A percentile compares a stretch with the other conserved stretches of the same genome.
These are phyloP conservation scores for Microctenopoma steveboyesi DNA, from an alignment of 2,797 vertebrate genomes.

Conservation along the genomic window DNA sequence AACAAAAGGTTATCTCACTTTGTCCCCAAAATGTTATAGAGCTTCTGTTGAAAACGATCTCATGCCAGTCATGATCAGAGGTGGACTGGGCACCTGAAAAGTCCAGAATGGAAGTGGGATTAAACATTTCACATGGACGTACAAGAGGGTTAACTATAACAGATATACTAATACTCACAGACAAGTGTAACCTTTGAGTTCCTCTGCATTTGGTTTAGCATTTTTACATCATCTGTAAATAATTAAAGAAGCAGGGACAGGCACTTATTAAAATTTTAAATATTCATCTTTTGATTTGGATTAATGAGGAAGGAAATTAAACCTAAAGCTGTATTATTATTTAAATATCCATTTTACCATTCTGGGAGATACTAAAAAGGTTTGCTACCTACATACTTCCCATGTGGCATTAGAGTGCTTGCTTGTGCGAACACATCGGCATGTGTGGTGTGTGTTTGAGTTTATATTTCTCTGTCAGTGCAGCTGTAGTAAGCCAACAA, in stretches of 20 bases:
- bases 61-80: no score
- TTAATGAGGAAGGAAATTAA: slow-evolving; percentile 1
- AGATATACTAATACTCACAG: no score
- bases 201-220: no score
- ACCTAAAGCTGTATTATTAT: slow-evolving; percentile 1
- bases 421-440: slow-evolving; percentile 19
- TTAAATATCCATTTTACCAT: slow-evolving; percentile 11
- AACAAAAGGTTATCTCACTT: no score
- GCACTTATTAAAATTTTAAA: slow-evolving; percentile 1
- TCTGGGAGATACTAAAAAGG: neutral
- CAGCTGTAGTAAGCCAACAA: slow-evolving; percentile 21
- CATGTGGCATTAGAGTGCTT: neutral
- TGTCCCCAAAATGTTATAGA: no score
- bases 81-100: no score
- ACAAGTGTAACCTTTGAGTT: no score
- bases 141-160: no score
- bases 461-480: neutral
- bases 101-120: no score
- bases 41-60: no score
- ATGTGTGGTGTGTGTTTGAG: neutral
- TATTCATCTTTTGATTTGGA: slow-evolving; percentile 5
- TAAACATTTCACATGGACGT: no score
- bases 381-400: slow-evolving; percentile 28
- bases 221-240: no score
- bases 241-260: neutral